Evolutionary conservation across 2,797 vertebrate genomes (phyloP).

Genomic region (Gymnopithys bicolor): DNA sequence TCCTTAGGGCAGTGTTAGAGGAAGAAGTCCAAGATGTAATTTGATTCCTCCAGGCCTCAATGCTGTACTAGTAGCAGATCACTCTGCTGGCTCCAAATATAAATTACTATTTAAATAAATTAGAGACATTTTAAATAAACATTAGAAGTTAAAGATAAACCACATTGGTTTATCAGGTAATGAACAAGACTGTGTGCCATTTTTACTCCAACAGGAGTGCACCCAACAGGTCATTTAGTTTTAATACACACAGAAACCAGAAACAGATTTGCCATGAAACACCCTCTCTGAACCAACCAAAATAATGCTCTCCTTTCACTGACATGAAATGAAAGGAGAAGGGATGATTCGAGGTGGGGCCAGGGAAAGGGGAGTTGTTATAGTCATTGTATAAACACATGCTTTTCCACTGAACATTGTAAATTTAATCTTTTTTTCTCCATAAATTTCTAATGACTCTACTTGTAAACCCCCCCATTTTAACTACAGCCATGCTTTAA

Average conservation of each 20-base stretch:
- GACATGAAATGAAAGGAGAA: not conserved
- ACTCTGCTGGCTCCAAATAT: not conserved
- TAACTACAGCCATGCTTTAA: constrained; percentile 65
- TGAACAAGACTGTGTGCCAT: not conserved
- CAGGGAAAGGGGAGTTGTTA: not conserved
- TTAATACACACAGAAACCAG: not conserved
- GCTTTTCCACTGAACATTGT: constrained; percentile 23
- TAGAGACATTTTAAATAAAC: constrained; percentile 22
- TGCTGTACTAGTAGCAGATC: not conserved
- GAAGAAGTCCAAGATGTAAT: not conserved
- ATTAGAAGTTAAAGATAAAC: constrained; percentile 5
- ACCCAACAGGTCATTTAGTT: not conserved
- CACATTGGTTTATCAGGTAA: not conserved
- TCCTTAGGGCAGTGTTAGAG: not conserved
- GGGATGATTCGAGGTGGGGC: not conserved
- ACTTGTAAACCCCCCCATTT: constrained; percentile 40
- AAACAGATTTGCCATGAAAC: not conserved
- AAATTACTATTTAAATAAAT: constrained; percentile 34
- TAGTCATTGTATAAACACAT: not conserved
- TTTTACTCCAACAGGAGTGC: not conserved
- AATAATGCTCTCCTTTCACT: not conserved
- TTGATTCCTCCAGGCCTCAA: not conserved
- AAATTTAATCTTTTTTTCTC: not conserved
- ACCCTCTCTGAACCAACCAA: not conserved
- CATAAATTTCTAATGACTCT: constrained; percentile 25